Percentiles rank a stretch among this genome's conserved stretches.
Evolutionary conservation across 2,797 vertebrate genomes (phyloP).

Genomic region (Dermochelys coriacea): DNA sequence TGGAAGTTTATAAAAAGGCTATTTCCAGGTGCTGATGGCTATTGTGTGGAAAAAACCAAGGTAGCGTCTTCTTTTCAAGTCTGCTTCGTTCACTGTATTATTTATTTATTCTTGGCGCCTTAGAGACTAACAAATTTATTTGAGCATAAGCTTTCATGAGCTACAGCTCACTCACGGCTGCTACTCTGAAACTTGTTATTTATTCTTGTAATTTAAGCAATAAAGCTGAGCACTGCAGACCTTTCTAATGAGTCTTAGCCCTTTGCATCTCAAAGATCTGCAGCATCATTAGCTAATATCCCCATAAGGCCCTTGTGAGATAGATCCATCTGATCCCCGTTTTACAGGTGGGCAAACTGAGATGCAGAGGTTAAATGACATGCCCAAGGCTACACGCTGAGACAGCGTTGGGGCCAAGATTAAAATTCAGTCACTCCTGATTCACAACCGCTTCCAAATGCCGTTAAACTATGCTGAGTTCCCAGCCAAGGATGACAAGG

Average conservation of each 20-base stretch:
- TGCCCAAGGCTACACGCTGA: not conserved
- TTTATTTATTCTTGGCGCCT: not conserved
- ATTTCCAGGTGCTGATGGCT: not conserved
- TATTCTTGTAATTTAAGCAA: not conserved
- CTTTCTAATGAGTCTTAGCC: not conserved
- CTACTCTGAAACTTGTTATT: too few species aligned
- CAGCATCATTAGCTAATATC: not conserved
- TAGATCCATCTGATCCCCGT: not conserved
- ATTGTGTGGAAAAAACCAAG: not conserved
- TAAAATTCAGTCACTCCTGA: not conserved
- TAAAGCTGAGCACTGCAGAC: too few species aligned
- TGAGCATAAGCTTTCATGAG: too few species aligned
- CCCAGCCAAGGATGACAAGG: not conserved
- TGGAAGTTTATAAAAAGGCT: not conserved
- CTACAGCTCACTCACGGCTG: too few species aligned
- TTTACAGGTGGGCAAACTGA: not conserved
- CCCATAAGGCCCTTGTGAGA: not conserved
- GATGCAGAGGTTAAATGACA: not conserved
- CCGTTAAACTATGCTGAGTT: not conserved
- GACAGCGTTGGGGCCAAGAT: not conserved
- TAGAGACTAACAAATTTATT: too few species aligned
- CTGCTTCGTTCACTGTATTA: not conserved
- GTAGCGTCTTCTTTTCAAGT: not conserved
- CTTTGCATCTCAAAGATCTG: not conserved
- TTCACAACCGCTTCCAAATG: not conserved